Conservation (phyloP, 2,113 vertebrate species). For the Zosterops borbonicus region DNA sequence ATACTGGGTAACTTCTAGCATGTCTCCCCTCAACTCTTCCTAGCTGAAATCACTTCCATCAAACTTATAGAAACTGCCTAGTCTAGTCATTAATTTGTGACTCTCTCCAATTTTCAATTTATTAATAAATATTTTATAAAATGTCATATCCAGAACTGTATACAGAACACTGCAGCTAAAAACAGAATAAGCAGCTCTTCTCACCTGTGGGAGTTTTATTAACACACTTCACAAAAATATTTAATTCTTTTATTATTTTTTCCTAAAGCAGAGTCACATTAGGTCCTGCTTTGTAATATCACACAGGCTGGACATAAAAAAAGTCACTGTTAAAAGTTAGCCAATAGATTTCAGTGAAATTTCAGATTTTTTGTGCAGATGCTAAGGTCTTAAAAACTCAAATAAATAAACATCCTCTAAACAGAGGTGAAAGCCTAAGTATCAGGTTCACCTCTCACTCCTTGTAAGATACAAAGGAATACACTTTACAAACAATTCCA, state of each 20-base stretch:
- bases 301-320: not conserved
- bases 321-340: not conserved
- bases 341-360: not conserved
- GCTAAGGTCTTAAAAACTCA: not conserved
- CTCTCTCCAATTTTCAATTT: not conserved
- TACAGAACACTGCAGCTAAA: not conserved
- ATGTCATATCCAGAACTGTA: not conserved
- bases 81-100: not conserved
- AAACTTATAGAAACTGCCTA: not conserved
- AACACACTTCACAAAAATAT: not conserved
- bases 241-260: not conserved
- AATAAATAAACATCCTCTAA: not conserved
- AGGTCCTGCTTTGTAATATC: not conserved
- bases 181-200: not conserved
- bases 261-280: not conserved
- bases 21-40: not conserved
- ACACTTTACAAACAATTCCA: not conserved
- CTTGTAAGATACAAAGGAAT: not conserved
- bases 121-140: not conserved
- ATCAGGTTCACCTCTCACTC: fast-evolving
- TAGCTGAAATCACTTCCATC: not conserved
- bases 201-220: not conserved
- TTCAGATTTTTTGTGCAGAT: not conserved
- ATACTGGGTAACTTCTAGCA: not conserved
- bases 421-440: not conserved